Base-by-base conservation (phyloP, 2,113 vertebrate genomes). In the Syngnathus scovelli region DNA sequence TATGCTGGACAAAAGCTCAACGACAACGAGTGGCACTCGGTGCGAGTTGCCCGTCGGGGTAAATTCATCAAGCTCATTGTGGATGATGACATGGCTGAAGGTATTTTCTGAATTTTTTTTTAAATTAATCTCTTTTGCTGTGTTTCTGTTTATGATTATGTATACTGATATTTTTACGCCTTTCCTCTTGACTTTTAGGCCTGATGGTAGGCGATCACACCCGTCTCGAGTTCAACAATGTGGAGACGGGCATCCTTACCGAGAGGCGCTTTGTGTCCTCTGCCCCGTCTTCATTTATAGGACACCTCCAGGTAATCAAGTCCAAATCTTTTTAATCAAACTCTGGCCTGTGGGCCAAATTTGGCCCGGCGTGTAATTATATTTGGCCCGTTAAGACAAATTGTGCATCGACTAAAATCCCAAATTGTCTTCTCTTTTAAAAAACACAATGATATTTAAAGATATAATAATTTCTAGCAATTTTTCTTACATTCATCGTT, bases 1-100 rank as follows among this genome's bases (percentile, higher is more conserved):
- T 97, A 95, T 69, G 96, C 96, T 11, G 96, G 96, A 69, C 95
- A 98, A 89, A 99, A 98, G 66, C 93, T 98, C 83, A 99, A 98
- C 62, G 95, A 99, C 91, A 97, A 99, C 0, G 94, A 96, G 21
- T 99, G 96, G 96, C 96, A 99, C 89, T 94, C 96, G 0, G 95
- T 98, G 1, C 91, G 94, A 11, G 96, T 99, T 55, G 85, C 95
- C 49, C 94, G 96, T 0, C 92, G 96, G 36, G 96, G 95, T 86
- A 98, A 98, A 85, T 93, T 87, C 90, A 91, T 98, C 77, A 97
- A 94, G 83, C 90, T 99, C 59, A 94, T 91, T 0, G 96, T 99
- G 88, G 96, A 98, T 61, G 94, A 99, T 36, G 95, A 98, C 70
- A 93, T 96, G 48, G 93, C 95, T 0, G 96, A 99, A 92, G 96